Base-by-base conservation (phyloP, 2,888 invertebrate species). In the Griposia aprilina region DNA sequence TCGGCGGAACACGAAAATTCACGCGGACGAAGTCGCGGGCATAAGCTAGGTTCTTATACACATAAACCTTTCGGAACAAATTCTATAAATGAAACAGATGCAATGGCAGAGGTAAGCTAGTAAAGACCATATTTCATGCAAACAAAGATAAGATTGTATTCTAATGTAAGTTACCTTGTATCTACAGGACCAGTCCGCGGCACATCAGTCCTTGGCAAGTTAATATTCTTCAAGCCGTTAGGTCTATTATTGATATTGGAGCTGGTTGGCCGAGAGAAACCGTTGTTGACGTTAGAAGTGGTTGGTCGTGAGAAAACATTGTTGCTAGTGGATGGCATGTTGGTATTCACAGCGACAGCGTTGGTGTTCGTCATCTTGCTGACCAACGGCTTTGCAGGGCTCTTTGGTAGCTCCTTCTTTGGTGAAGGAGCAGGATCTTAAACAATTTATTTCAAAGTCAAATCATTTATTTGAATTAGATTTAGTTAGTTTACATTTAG, bases 391-490 rank as follows among this genome's bases (percentile, higher is more conserved):
- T 79, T 87, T 7, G 81, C 30, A 68, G 74, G 81, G 11, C 59
- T 82, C 23, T 86, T 90, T 45, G 73, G 83, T 0, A 81, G 78
- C 7, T 91, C 91, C 78, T 90, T 91, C 81, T 89, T 95, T 5
- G 96, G 92, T 45, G 62, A 36, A 11, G 91, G 91, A 10, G 82
- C 72, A 0, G 92, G 92, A 83, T 91, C 88, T 93, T 92, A 68
- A 88, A 88, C 50, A 15, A 45, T 55, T 50, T 55, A 7, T 11
- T 2, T 59, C n/a, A 36, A 36, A 36, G n/a, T 36, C n/a, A 36
- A 50, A 50, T 41, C 4, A 65, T 63, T 63, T 41, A 41, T 65
- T 63, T 52, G 7, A 20, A 52, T 52, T 20, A 7, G 52, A 36
- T 36, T 36, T 36, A 36, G 30, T 36, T 36, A 36, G 30, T 36